Percentiles rank a stretch among this genome's conserved stretches.
Conservation (phyloP, 1,140 invertebrate genomes). For the Lepidurus arcticus region DNA sequence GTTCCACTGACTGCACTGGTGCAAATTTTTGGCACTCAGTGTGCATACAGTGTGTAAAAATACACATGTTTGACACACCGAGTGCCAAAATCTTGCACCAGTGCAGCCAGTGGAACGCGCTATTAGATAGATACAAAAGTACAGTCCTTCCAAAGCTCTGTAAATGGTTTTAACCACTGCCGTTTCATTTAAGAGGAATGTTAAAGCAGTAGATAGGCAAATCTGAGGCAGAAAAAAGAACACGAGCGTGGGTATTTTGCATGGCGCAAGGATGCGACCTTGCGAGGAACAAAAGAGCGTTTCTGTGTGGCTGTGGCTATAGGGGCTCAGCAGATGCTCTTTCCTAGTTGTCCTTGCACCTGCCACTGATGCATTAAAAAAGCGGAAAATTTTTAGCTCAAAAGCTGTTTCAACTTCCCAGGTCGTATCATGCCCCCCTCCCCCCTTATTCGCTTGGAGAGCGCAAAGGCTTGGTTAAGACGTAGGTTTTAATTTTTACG, state of each 20-base stretch:
- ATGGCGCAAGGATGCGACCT: not conserved
- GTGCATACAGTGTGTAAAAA: no score
- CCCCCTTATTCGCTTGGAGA: not conserved
- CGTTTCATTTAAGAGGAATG: not conserved
- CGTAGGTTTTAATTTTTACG: not conserved
- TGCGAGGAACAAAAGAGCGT: not conserved
- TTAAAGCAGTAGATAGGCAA: not conserved
- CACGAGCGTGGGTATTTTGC: no score
- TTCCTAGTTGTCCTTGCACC: slow-evolving; percentile 8
- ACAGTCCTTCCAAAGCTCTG: no score
- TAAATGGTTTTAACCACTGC: no score
- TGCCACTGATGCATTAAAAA: not conserved
- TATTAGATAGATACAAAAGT: no score
- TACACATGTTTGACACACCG: no score
- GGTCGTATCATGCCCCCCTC: not conserved
- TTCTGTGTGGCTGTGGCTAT: not conserved
- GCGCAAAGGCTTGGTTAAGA: not conserved
- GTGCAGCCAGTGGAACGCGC: no score
- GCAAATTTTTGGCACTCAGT: no score
- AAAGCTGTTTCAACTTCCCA: not conserved
- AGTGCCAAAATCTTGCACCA: no score
- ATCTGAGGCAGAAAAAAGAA: not conserved
- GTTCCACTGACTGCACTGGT: no score
- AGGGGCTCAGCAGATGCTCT: slow-evolving; percentile 1
- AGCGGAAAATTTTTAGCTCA: not conserved